Percentiles rank a stretch among this genome's conserved stretches.
These are phyloP conservation scores for Ptychochromis oligacanthus DNA, from an alignment of 2,113 vertebrate species.

Conservation along the genomic window DNA sequence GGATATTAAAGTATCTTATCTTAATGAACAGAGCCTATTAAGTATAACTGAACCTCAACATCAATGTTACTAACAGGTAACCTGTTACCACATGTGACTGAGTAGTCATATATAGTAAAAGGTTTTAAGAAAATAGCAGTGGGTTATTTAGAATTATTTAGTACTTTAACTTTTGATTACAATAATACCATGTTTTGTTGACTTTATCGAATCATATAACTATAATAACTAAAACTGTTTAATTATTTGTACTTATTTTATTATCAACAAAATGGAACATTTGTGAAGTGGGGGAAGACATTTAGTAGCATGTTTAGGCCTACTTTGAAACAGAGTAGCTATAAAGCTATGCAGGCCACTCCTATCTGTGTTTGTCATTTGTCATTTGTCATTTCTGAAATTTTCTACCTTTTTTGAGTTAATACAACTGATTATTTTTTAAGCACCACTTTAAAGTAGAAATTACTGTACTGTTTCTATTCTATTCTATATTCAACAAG, in stretches of 20 bases:
- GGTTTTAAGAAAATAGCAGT: too few species aligned
- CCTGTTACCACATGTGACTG: too few species aligned
- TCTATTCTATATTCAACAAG: background rate
- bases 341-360: too few species aligned
- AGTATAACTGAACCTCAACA: background rate
- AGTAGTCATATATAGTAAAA: too few species aligned
- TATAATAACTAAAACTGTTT: background rate
- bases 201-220: background rate
- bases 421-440: background rate
- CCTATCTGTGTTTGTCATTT: background rate
- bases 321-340: background rate
- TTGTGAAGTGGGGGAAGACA: background rate
- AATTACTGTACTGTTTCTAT: background rate
- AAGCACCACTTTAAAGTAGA: background rate
- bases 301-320: too few species aligned
- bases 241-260: background rate
- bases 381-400: background rate
- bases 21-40: too few species aligned
- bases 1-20: background rate
- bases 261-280: background rate
- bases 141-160: background rate
- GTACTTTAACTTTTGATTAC: background rate
- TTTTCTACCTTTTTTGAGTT: background rate
- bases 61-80: too few species aligned
- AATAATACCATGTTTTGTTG: background rate